Base-by-base conservation (phyloP, 92 coral and sea anemone species). In the Zoanthus solanderi region DNA sequence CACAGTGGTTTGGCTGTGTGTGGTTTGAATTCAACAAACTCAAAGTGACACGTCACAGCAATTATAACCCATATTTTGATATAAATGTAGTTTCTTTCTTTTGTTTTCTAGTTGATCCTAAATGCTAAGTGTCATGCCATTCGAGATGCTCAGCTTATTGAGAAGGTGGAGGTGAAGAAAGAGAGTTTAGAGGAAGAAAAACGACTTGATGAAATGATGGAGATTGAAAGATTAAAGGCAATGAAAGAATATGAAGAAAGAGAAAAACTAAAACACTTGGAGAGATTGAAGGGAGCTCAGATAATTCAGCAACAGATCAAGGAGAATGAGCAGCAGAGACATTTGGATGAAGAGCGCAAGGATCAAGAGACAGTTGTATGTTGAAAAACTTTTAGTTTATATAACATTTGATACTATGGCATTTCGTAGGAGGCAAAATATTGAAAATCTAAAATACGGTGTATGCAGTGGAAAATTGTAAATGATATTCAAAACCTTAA, bases 41-140 rank as follows among this genome's bases (percentile, higher is more conserved):
- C 0, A 7, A 50, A 50, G 56, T 50, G 10, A 50, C 56, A 50
- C 56, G 5, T 50, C 9, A 7, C 56, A 7, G 56, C 56, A 50
- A 7, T 37, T 50, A 50, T 0, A 10, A 7, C 0, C 29, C 69
- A 16, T 8, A 14, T 10, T 13, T 32, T 56, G 7, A 31, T 85
- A 12, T 32, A 10, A 28, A 54, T 58, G 42, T 71, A 47, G 9
- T 45, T 11, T 10, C 45, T 45, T 6, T 56, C 4, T 71, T 67
- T 72, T 72, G 31, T 63, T 31, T 72, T 81, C 29, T 88, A 97
- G 99, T 88, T 97, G 84, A 97, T 97, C 32, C 91, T 97, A 30
- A 97, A 97, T 93, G 99, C 99, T 44, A 97, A 97, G 65, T 97
- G 99, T 57, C 99, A 97, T 88, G 99, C 99, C 48, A 97, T 97